Evolutionary conservation across 2,888 invertebrate species (phyloP), one percentile per base, ranked within the genome.

Genomic region (Drosophila buzzatii): DNA sequence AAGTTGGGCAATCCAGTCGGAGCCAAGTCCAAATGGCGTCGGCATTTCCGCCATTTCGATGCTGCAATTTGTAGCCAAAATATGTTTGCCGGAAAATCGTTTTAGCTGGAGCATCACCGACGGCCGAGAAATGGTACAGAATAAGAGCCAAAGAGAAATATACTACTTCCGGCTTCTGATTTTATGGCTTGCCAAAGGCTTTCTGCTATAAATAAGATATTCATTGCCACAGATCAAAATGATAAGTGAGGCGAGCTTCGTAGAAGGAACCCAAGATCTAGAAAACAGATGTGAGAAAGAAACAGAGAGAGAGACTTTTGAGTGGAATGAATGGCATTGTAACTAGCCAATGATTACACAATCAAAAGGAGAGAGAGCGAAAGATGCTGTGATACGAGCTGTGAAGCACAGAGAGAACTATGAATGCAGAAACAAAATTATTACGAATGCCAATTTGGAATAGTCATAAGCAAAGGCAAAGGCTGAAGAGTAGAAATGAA

Each of bases 11-110:
- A 52, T 16, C 35, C 47, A 16, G 52, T 14, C 20, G 18, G 31
- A 58, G 39, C 42, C 66, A 42, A 58, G 37, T 63, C 61, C 18
- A 72, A 76, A 68, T 61, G 47, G 51, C 64, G 61, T 69, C 47
- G 51, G 47, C 27, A 65, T 58, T 76, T 68, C 76, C 65, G 65
- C 27, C 58, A 58, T 52, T 44, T 44, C 73, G 70, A 70, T 73
- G 60, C 66, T 49, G 45, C 64, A 70, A 67, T 62, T 74, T 64
- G 66, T 64, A 59, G 55, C 66, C 59, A 63, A 62, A 73, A 63
- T 69, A 39, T 44, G 56, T 42, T 49, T 33, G 45, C 51, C 52
- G 41, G 62, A 23, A 60, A 51, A 68, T 49, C 31, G 52, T 68
- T 56, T 62, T 20, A 35, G 52, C 42, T 9, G 7, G 20, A 44